Conservation (phyloP, 2,797 vertebrate genomes). For the Hemibagrus guttatus region DNA sequence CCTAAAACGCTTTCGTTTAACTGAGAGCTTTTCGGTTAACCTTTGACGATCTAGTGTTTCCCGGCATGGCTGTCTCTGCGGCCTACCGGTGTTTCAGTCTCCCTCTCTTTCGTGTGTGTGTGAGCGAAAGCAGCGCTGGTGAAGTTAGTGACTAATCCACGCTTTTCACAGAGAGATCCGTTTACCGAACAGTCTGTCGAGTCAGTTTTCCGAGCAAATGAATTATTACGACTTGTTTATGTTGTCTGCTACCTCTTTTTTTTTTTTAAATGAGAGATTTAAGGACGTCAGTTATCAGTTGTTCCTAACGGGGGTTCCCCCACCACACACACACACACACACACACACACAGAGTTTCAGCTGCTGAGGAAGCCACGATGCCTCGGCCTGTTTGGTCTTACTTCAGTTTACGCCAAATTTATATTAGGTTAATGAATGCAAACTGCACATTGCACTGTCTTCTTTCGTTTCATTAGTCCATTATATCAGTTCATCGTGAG, state of each 20-base stretch:
- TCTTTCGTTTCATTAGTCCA: not conserved
- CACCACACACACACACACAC: not conserved
- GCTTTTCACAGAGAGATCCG: not conserved
- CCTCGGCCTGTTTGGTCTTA: not conserved
- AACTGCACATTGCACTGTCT: not conserved
- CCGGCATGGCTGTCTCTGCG: slow-evolving; percentile 38
- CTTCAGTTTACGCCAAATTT: not conserved
- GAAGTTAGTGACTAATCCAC: not conserved
- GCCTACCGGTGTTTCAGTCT: slow-evolving; percentile 60
- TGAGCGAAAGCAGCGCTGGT: not conserved
- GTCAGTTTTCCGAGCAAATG: not conserved
- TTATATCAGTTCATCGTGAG: not conserved
- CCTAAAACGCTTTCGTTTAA: not conserved
- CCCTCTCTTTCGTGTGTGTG: not conserved
- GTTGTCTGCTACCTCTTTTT: not conserved
- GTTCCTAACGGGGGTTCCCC: not conserved
- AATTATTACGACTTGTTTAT: not conserved
- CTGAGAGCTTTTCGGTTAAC: not conserved
- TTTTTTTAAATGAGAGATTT: slow-evolving; percentile 5
- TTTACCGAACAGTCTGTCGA: not conserved
- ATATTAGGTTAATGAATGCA: too few relatives aligned
- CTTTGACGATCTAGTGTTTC: not conserved
- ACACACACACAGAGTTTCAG: not conserved
- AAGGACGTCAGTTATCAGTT: slow-evolving; percentile 13
- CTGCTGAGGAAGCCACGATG: not conserved